phyloP scores from a whole-genome alignment of 2,797 vertebrate genomes.

The Masticophis lateralis region DNA sequence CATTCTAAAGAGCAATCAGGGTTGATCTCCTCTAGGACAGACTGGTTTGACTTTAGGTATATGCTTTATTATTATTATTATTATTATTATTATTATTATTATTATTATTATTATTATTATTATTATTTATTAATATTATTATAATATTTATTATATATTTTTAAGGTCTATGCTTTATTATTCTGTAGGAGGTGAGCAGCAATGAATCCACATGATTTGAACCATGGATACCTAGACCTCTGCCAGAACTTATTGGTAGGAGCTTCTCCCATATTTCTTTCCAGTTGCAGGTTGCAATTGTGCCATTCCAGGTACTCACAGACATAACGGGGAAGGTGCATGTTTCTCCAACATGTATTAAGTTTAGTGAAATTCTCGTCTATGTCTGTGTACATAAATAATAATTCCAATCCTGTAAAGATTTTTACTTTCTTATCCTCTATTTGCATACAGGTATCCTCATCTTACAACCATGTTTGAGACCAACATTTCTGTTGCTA shows the following conservation, averaged over 20 bases:
- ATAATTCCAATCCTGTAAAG: background rate
- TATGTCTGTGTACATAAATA: background rate
- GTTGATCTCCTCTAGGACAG: too few relatives aligned
- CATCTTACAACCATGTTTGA: too few relatives aligned
- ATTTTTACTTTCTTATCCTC: background rate
- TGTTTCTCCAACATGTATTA: background rate
- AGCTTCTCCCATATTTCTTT: background rate
- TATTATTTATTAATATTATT: too few relatives aligned
- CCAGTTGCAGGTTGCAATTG: background rate
- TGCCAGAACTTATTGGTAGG: background rate
- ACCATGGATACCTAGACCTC: background rate
- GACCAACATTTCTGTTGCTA: too few relatives aligned
- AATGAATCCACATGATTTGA: background rate
- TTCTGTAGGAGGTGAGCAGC: background rate
- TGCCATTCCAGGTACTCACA: background rate
- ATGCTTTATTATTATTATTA: too few relatives aligned
- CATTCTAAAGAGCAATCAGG: too few relatives aligned
- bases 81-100: too few relatives aligned
- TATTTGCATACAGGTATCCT: background rate
- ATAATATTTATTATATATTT: too few relatives aligned
- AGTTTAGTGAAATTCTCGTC: background rate
- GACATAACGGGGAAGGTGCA: background rate
- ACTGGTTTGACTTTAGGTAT: too few relatives aligned
- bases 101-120: too few relatives aligned
- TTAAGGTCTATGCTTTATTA: background rate